Evolutionary conservation across 2,888 invertebrate species (phyloP).

Genomic region (Pseudoips prasinana): DNA sequence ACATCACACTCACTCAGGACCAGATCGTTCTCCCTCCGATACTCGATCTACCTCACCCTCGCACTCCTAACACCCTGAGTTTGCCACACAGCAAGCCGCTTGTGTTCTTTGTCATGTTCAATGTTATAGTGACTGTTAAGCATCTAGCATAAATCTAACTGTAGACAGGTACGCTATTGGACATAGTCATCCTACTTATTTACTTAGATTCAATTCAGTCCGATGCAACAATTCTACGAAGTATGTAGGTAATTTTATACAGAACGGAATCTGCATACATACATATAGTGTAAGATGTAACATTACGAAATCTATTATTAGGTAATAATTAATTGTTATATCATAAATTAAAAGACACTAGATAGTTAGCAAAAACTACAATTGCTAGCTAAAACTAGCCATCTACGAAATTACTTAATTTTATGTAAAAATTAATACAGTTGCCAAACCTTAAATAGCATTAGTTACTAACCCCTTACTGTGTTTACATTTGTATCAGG

Average conservation of each 20-base stretch:
- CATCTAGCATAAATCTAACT: constrained; percentile 54
- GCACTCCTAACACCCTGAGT: constrained; percentile 28
- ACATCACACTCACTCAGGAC: constrained; percentile 82
- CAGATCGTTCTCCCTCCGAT: constrained; percentile 49
- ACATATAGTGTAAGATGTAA: constrained; percentile 21
- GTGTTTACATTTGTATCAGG: constrained; percentile 20
- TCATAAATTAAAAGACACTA: constrained; percentile 19
- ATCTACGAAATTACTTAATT: constrained; percentile 38
- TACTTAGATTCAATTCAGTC: constrained; percentile 18
- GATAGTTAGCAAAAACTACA: constrained; percentile 26
- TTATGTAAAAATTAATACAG: constrained; percentile 26
- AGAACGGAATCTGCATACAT: constrained; percentile 24
- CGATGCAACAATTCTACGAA: constrained; percentile 31
- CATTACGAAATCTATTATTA: constrained; percentile 25
- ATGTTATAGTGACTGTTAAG: constrained; percentile 56
- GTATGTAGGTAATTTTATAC: constrained; percentile 12
- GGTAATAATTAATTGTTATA: constrained; percentile 13
- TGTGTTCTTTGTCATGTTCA: constrained; percentile 52
- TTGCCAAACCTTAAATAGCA: too few relatives aligned
- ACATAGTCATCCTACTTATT: constrained; percentile 34
- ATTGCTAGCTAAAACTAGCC: constrained; percentile 30
- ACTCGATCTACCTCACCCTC: constrained; percentile 24
- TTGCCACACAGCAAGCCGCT: constrained; percentile 33
- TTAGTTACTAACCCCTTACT: constrained; percentile 38
- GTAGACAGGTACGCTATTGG: constrained; percentile 39